Evolutionary conservation across 2,888 invertebrate species (phyloP).

Genomic region (Callinectes sapidus): DNA sequence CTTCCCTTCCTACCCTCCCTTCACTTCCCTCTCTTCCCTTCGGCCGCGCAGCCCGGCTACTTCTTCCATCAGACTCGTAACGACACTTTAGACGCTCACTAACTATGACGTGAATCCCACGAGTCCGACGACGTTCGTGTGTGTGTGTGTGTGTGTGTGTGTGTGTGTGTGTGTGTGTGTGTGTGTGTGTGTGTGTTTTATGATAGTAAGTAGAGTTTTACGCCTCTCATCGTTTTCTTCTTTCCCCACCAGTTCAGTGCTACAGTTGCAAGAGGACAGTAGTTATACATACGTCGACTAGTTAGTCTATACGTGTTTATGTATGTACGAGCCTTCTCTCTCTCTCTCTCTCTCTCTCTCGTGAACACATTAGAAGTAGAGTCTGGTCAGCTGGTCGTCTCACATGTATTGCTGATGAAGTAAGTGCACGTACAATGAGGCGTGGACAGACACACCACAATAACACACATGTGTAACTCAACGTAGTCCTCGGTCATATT

Average conservation of each 20-base stretch:
- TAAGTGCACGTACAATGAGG: slow-evolving; percentile 14
- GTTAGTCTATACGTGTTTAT: background rate
- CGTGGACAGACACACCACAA: background rate
- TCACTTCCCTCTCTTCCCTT: background rate
- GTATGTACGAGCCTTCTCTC: background rate
- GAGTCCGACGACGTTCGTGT: background rate
- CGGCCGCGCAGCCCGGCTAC: background rate
- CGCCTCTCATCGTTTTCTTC: background rate
- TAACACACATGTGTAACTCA: background rate
- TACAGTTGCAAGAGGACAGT: background rate
- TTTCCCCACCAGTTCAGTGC: background rate
- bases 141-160: slow-evolving; percentile 37
- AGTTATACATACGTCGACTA: background rate
- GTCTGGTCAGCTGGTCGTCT: background rate
- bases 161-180: slow-evolving; percentile 35
- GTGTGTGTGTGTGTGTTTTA: slow-evolving; percentile 29
- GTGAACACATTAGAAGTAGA: background rate
- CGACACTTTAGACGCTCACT: background rate
- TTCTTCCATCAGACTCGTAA: background rate
- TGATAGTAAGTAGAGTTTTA: background rate
- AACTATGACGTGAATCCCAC: background rate
- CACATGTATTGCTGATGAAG: slow-evolving; percentile 6
- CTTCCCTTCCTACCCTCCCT: background rate
- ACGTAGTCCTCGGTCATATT: background rate
- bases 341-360: slow-evolving; percentile 28